Evolutionary conservation across 2,888 invertebrate species (phyloP), one percentile per base, ranked within the genome.

Genomic region (Acleris cristana): DNA sequence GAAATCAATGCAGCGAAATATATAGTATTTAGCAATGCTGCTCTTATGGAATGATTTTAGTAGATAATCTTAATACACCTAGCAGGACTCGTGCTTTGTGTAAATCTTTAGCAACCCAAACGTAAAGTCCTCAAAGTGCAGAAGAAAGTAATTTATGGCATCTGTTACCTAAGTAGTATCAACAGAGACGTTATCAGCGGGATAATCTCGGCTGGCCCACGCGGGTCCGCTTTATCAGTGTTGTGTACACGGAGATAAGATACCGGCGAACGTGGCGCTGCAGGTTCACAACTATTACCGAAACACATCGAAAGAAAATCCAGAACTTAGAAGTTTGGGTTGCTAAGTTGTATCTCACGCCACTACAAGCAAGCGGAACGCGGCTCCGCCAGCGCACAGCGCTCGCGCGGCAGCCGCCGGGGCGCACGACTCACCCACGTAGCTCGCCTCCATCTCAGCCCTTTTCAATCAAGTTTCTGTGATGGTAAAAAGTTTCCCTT

Each of bases 391-490:
- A 14, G 40, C 12, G 40, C 40, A 14, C 10, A 40, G 40, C 40
- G 40, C 40, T 40, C 14, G 40, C 59, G 3, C 34, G 40, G 55
- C 34, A n/a, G 56, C 10, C 2, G 64, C 49, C 48, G n/a, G 18
- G 40, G 23, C 54, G 53, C 54, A 14, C 45, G 72, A 88, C 91
- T 89, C 78, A 92, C 91, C 91, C 70, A 89, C 86, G 76, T 78
- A 83, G 81, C 82, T 88, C 18, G 86, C 76, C 78, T 92, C 91
- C 89, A 89, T 89, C 67, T 69, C 72, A 64, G 72, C 72, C 65
- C 72, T 79, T 83, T 76, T 79, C 71, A 79, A 80, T 83, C 77
- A 80, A 84, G 79, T 85, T 80, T 82, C 76, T 72, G 78, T 81
- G 74, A 82, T 76, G 75, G 79, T 81, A 80, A 79, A 81, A 86